Conservation (phyloP, 2,888 invertebrate genomes). For the Andricus curvator region DNA sequence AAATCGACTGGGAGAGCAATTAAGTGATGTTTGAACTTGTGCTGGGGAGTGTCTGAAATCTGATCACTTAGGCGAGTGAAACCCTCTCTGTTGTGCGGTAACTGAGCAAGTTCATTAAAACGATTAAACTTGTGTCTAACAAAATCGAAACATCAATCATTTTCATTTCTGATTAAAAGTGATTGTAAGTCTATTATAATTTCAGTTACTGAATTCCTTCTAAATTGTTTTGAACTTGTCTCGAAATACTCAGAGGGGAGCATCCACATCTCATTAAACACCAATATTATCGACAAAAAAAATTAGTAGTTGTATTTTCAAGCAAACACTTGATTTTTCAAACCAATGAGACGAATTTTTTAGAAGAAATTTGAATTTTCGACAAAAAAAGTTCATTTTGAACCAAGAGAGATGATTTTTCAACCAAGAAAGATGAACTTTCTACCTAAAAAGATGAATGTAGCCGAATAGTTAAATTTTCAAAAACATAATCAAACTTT, state of each 20-base stretch:
- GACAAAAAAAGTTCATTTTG: no score
- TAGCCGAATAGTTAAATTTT: no score
- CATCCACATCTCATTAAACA: no score
- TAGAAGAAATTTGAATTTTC: no score
- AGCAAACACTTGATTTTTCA: no score
- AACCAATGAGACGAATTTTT: no score
- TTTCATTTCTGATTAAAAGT: constrained; percentile 17
- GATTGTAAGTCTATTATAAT: constrained; percentile 17
- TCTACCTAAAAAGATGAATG: no score
- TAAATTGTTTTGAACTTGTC: neutral
- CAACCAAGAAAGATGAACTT: no score
- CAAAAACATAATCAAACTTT: no score
- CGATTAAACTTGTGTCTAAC: constrained; percentile 29
- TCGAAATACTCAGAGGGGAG: neutral
- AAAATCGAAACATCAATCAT: constrained; percentile 40
- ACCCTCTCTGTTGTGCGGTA: constrained; percentile 40
- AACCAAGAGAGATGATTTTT: no score
- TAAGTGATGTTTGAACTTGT: constrained; percentile 39
- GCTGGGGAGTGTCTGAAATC: constrained; percentile 39
- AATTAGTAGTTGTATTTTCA: no score
- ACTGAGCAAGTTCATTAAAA: constrained; percentile 41
- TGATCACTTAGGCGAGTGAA: constrained; percentile 35
- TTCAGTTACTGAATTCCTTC: neutral
- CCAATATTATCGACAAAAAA: no score
- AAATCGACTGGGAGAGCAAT: constrained; percentile 22